A percentile compares a stretch with the other conserved stretches of the same genome.
phyloP scores from a whole-genome alignment of 2,888 invertebrate genomes.

The Acrobeloides nanus region DNA sequence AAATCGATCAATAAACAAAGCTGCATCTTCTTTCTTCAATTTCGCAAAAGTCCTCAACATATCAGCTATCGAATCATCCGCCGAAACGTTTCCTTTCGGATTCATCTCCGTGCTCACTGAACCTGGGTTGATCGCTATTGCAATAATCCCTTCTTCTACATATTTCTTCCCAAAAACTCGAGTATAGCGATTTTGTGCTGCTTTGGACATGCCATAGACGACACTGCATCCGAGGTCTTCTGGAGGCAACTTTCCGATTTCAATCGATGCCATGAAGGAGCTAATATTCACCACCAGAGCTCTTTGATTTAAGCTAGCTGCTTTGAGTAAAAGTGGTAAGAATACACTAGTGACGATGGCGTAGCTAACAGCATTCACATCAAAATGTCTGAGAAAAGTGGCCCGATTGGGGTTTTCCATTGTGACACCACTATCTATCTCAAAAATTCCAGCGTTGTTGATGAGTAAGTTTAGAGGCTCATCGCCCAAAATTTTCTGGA shows the following conservation, averaged over 20 bases:
- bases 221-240: too few relatives aligned
- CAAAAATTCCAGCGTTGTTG: slow-evolving; percentile 18
- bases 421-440: too few relatives aligned
- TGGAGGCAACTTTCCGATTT: too few relatives aligned
- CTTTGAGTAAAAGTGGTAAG: not conserved
- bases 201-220: not conserved
- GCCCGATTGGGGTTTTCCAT: too few relatives aligned
- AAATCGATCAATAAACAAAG: not conserved
- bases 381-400: not conserved
- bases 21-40: not conserved
- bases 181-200: not conserved
- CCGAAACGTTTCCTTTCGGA: not conserved
- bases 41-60: not conserved
- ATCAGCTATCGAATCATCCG: not conserved
- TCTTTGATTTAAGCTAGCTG: not conserved
- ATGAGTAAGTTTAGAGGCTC: slow-evolving; percentile 17
- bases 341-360: not conserved
- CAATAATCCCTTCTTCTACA: not conserved
- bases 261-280: not conserved
- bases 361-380: not conserved
- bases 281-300: not conserved
- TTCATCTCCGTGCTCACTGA: not conserved
- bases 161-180: not conserved
- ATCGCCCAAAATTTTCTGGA: slow-evolving; percentile 13
- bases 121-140: not conserved